Conservation (phyloP, 2,797 vertebrate genomes). For the Dipus sagitta region DNA sequence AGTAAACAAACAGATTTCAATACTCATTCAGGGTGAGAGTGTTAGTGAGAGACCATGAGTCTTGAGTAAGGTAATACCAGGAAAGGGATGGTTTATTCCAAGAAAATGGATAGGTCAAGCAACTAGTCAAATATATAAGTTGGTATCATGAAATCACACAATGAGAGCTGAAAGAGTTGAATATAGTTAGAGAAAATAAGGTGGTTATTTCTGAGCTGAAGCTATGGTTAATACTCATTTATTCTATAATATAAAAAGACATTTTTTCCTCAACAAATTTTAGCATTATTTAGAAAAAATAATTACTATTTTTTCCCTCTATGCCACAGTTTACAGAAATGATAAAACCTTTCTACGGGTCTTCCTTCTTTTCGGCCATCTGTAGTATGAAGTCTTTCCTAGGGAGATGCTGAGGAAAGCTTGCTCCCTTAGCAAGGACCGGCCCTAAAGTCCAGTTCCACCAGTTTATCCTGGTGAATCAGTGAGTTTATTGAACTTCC, state of each 20-base stretch:
- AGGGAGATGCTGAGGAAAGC: too few relatives aligned
- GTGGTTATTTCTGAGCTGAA: slow-evolving; percentile 20
- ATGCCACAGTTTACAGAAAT: background rate
- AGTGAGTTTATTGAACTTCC: too few relatives aligned
- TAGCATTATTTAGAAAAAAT: slow-evolving; percentile 19
- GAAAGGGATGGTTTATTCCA: background rate
- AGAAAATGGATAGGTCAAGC: slow-evolving; percentile 1
- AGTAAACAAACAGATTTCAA: slow-evolving; percentile 11
- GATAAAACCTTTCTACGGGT: slow-evolving; percentile 9
- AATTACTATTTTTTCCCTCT: background rate
- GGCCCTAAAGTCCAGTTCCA: too few relatives aligned
- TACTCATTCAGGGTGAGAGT: background rate
- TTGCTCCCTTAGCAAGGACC: too few relatives aligned
- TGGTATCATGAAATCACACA: background rate
- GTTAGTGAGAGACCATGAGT: background rate
- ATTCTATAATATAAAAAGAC: background rate
- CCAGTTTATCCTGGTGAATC: too few relatives aligned
- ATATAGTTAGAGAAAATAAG: background rate
- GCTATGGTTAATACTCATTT: background rate
- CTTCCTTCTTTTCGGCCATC: background rate
- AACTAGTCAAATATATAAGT: background rate
- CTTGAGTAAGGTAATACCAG: background rate
- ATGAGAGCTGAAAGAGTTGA: slow-evolving; percentile 4
- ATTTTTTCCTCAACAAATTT: slow-evolving; percentile 10
- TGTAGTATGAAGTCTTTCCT: too few relatives aligned